These are phyloP conservation scores for Lophochroa leadbeateri DNA, from an alignment of 2,113 vertebrate species.

Conservation along the genomic window DNA sequence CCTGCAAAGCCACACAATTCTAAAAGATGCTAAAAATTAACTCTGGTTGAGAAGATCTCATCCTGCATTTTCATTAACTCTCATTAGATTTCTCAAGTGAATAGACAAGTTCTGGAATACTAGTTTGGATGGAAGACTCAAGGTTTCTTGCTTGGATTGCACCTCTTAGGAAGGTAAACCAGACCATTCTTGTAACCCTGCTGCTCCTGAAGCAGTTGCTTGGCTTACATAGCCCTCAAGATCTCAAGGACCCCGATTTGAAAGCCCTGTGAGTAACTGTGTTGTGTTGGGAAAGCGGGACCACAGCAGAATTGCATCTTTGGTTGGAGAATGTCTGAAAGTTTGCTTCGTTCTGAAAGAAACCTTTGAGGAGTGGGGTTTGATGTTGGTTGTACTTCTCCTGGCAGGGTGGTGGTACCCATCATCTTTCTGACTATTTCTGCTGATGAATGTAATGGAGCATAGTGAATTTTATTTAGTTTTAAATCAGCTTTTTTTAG, in stretches of 20 bases:
- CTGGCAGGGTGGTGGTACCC: not conserved
- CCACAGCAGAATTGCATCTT: not conserved
- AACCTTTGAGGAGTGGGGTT: not conserved
- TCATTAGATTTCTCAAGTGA: not conserved
- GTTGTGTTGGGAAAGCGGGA: not conserved
- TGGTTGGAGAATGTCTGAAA: not conserved
- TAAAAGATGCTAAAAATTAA: not conserved
- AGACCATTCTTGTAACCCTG: no score
- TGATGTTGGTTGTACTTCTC: not conserved
- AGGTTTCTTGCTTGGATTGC: not conserved
- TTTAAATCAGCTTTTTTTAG: not conserved
- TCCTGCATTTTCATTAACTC: not conserved
- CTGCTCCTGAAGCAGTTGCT: not conserved
- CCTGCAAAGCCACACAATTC: not conserved
- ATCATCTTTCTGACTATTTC: not conserved
- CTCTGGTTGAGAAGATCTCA: not conserved
- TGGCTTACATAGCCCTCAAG: not conserved
- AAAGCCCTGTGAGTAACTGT: not conserved
- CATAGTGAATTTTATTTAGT: not conserved
- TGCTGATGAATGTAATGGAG: not conserved
- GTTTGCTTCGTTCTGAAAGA: not conserved
- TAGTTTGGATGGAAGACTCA: not conserved
- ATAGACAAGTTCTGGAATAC: not conserved
- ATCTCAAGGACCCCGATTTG: not conserved
- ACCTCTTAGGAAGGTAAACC: not conserved